A percentile compares a stretch with the other conserved stretches of the same genome.
Conservation (phyloP, 2,797 vertebrate species). For the Sebastes elongatus region DNA sequence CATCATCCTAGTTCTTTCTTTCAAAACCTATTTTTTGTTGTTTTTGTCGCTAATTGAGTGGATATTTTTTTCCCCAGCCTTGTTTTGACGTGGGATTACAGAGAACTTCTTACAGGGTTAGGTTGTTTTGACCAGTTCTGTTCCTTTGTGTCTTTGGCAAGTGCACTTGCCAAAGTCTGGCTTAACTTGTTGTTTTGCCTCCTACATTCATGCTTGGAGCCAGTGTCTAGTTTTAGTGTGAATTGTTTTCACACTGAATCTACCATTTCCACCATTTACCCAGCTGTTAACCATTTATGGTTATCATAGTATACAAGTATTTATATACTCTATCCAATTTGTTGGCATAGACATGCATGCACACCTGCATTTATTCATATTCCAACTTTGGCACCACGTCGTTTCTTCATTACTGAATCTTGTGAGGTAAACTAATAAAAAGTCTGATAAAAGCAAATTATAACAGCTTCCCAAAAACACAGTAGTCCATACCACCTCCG, state of each 20-base stretch:
- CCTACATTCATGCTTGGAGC: neutral
- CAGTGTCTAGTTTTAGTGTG: neutral
- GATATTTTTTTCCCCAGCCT: neutral
- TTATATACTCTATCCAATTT: neutral
- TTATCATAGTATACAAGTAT: neutral
- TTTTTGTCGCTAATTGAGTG: conserved; percentile 51
- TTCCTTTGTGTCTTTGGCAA: conserved; percentile 38
- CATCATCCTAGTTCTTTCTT: conserved; percentile 35
- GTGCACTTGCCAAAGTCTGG: conserved; percentile 11
- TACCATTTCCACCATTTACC: neutral
- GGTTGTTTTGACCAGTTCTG: conserved; percentile 46
- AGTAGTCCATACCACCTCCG: neutral
- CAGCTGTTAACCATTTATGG: neutral
- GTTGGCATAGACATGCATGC: neutral
- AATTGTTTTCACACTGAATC: neutral
- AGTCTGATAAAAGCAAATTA: neutral
- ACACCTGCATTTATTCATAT: neutral
- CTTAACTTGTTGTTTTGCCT: conserved; percentile 34
- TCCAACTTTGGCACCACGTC: neutral
- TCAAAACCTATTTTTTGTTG: conserved; percentile 35
- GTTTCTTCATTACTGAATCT: neutral
- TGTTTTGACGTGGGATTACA: conserved; percentile 48
- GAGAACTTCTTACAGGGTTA: conserved; percentile 12
- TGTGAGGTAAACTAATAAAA: neutral
- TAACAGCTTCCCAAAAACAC: neutral